Percentiles rank a stretch among this genome's conserved stretches.
Conservation (phyloP, 2,113 vertebrate genomes). For the Naja naja region DNA sequence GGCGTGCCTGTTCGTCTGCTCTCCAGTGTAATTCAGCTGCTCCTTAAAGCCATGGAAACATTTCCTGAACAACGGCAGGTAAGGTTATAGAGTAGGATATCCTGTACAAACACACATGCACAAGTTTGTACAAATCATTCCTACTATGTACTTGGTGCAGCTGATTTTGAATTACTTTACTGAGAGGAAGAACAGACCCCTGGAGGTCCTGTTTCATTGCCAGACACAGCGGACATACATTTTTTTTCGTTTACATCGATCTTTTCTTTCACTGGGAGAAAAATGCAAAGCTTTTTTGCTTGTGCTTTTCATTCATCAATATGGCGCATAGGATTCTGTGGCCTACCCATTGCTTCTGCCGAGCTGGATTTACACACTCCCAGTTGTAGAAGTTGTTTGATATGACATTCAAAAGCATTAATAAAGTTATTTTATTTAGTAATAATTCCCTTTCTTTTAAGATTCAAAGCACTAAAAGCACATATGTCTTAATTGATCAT, state of each 20-base stretch:
- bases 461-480: neutral
- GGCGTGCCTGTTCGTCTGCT: constrained; percentile 85
- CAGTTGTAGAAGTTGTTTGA: neutral
- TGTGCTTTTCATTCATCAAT: neutral
- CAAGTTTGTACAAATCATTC: neutral
- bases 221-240: neutral
- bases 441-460: neutral
- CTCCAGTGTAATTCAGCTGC: constrained; percentile 80
- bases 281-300: neutral
- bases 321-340: neutral
- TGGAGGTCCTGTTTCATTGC: neutral
- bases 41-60: constrained; percentile 86
- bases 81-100: constrained; percentile 3
- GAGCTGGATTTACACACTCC: neutral
- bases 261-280: neutral
- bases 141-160: neutral
- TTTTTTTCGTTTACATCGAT: neutral
- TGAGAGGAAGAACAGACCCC: neutral
- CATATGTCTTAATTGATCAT: neutral
- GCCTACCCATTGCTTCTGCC: neutral
- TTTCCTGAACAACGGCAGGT: constrained; percentile 88
- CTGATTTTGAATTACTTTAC: neutral
- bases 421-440: neutral
- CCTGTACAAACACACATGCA: neutral
- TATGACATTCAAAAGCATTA: neutral